Base-by-base conservation (phyloP, 2,113 vertebrate species). In the Nicator chloris region DNA sequence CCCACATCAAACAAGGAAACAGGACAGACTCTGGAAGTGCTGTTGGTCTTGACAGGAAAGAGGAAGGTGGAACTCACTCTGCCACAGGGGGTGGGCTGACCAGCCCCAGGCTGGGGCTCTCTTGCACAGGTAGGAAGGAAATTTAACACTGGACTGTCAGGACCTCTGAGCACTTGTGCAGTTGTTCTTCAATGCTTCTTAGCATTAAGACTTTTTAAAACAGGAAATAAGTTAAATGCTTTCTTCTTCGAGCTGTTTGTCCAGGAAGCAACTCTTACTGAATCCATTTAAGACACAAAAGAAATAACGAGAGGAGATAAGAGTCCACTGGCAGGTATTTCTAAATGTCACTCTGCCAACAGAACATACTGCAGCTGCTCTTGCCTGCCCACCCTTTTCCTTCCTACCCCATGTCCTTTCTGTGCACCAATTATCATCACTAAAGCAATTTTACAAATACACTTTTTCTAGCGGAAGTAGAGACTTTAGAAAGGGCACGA, bases 1-100 rank as follows among this genome's bases (percentile, higher is more conserved):
- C n/a, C 14, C 6, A 15, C 17, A 27, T 1, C 57, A 53, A 47
- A 0, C 39, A 59, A 28, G 30, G 49, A 4, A 20, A 5, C 1
- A 7, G 22, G 28, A 47, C 5, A 10, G 27, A 7, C 30, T 59
- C 23, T 45, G 31, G 8, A 15, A 6, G 11, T 3, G 59, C 1
- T 27, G n/a, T 64, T 45, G 21, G 28, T 28, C 6, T 31, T 17
- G 56, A 3, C 0, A 33, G 44, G 28, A 42, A 30, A 59, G 49
- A 45, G 24, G 35, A 40, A 50, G 2, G 26, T 27, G 35, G 54
- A 40, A 7, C 2, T 65, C 13, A 26, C n/a, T n/a, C n/a, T n/a
- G n/a, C n/a, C n/a, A n/a, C n/a, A n/a, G n/a, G n/a, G n/a, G n/a
- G n/a, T n/a, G n/a, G n/a, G n/a, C n/a, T 16, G 50, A 15, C 11